Base-by-base conservation (phyloP, 2,113 vertebrate species). In the Atherinomorus stipes region DNA sequence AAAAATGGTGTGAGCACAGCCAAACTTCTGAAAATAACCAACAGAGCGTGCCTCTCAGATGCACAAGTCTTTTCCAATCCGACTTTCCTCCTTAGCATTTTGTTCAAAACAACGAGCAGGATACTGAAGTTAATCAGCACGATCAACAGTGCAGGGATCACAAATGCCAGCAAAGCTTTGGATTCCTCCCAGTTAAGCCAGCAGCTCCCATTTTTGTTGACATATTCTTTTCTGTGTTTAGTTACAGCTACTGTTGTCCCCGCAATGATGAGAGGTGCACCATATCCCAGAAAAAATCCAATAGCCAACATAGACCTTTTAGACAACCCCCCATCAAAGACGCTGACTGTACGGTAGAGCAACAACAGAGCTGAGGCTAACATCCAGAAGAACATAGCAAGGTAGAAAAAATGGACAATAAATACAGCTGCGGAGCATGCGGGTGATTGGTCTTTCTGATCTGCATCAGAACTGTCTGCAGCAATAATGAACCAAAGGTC, bases 361-460 rank as follows among this genome's bases (percentile, higher is more conserved):
- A 97, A 90, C 67, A 96, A 90, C 28, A 96, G 81, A 0, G 91
- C 95, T 31, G 95, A 89, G 8, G 94, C 80, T 1, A 97, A 68
- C 96, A 97, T 97, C 96, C 96, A 97, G 82, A 96, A 97, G 85
- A 97, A 97, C 65, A 96, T 60, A 25, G 93, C 89, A 4, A 97
- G 93, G 74, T 96, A 97, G 74, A 92, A 92, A 18, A 90, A 75
- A 73, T 92, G 90, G 59, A 89, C 83, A 15, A 92, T 90, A 76
- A 92, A 95, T 78, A 95, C 94, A 37, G 92, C 91, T 0, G 90
- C 86, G 0, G 82, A 85, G 74, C 96, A 97, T 21, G 88, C 53
- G 9, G 45, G 1, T 15, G 0, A n/a, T n/a, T n/a, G 0, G 21
- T 60, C 62, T n/a, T 21, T 25, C 0, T 3, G 1, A 0, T 63